Conservation (phyloP, 2,888 invertebrate genomes). For the Patella depressa region DNA sequence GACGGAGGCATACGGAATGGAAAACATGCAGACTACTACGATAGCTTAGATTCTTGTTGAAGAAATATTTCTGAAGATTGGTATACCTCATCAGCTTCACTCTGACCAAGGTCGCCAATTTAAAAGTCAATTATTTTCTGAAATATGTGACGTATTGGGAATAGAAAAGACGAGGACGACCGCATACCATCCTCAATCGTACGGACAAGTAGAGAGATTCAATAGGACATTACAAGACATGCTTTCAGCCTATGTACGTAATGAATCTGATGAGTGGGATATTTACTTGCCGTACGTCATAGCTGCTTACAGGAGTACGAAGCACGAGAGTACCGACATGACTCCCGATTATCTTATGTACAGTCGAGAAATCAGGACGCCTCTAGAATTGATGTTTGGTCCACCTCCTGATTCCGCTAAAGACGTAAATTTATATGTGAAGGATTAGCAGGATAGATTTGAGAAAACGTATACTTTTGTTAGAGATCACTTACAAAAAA, state of each 20-base stretch:
- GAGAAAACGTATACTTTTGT: background rate
- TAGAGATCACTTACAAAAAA: background rate
- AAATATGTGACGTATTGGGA: conserved; percentile 29
- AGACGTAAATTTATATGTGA: background rate
- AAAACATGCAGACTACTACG: background rate
- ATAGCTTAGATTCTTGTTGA: conserved; percentile 29
- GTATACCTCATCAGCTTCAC: conserved; percentile 28
- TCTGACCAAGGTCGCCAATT: conserved; percentile 35
- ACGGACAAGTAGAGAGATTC: conserved; percentile 30
- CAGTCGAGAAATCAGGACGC: conserved; percentile 11
- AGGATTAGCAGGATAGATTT: conserved; percentile 1
- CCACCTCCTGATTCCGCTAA: conserved; percentile 2
- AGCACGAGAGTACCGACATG: conserved; percentile 28
- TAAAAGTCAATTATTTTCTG: conserved; percentile 31
- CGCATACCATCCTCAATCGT: conserved; percentile 6
- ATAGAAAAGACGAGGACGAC: conserved; percentile 31
- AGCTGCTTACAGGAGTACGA: conserved; percentile 31
- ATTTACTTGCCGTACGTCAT: conserved; percentile 29
- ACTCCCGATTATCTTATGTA: conserved; percentile 30
- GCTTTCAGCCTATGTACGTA: conserved; percentile 27
- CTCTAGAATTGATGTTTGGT: conserved; percentile 31
- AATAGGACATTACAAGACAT: conserved; percentile 29
- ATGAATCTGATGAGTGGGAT: conserved; percentile 33
- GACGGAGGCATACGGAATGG: background rate
- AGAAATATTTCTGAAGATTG: conserved; percentile 28